Base-by-base conservation (phyloP, 2,113 vertebrate species). In the Tor tambroides region DNA sequence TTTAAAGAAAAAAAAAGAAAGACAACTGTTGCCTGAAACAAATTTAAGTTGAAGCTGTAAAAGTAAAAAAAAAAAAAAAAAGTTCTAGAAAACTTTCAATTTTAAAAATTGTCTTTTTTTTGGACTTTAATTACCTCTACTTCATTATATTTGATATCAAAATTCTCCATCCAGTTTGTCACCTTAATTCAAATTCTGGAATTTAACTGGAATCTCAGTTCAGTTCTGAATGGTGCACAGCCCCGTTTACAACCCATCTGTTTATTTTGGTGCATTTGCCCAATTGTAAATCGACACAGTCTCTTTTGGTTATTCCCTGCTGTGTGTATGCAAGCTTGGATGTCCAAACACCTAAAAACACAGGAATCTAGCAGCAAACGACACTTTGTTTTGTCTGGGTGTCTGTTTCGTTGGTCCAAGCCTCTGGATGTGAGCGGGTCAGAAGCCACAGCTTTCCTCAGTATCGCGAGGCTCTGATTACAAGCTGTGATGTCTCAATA, bases 301-400 rank as follows among this genome's bases (percentile, higher is more conserved):
- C 26, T 84, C 14, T 49, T 17, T 78, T 87, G 71, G 76, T 51
- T 76, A 82, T 89, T 85, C 69, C 7, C 63, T 30, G 49, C 41
- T 76, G 19, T 69, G 63, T 38, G 28, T 23, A 46, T 76, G 65
- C n/a, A 43, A 54, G 21, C 81, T 32, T 80, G 65, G 46, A 85
- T 69, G 65, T 56, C 49, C 49, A 75, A 76, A 65, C 11, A 84
- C 69, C 65, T 79, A 81, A 35, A 85, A 83, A 85, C 72, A 84
- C 74, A 56, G 51, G 88, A 72, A 87, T 74, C 72, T 78, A 87
- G 38, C 56, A 93, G 80, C 89, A 93, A 91, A 92, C 90, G 86
- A 69, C 81, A 85, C 80, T 91, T 92, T 94, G 93, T 94, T 94
- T 92, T 94, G 94, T 93, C 92, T 93, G 89, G 86, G 85, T 88